A percentile compares a stretch with the other conserved stretches of the same genome.
Conservation (phyloP, 35 echinoderm and acorn worm species). For the Apostichopus japonicus region DNA sequence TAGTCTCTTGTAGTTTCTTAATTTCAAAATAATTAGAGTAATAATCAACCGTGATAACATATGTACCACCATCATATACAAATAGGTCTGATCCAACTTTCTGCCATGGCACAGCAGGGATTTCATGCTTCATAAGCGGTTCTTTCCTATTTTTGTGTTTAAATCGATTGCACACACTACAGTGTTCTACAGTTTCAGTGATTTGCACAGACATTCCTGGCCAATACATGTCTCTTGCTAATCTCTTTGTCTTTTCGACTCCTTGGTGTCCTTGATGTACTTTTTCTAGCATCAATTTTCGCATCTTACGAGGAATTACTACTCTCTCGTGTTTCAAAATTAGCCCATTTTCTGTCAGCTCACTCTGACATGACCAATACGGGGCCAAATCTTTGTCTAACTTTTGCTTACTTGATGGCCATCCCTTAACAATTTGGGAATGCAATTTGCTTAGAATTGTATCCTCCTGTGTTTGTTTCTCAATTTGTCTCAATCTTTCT, state of each 20-base stretch:
- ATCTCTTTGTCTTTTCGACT: slow-evolving; percentile 44
- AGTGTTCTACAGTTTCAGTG: slow-evolving; percentile 32
- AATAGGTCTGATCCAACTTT: not conserved
- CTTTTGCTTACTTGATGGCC: slow-evolving; percentile 58
- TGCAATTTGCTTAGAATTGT: slow-evolving; percentile 35
- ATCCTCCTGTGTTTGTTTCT: slow-evolving; percentile 56
- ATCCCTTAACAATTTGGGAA: slow-evolving; percentile 57
- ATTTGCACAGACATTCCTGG: slow-evolving; percentile 53
- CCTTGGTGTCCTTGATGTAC: slow-evolving; percentile 72
- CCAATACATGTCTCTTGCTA: slow-evolving; percentile 71
- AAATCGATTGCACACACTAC: slow-evolving; percentile 51
- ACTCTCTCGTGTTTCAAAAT: slow-evolving; percentile 40
- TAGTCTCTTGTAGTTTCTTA: not conserved
- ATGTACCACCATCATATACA: not conserved
- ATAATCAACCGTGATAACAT: slow-evolving; percentile 6
- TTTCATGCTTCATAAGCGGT: slow-evolving; percentile 50
- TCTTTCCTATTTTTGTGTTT: slow-evolving; percentile 36
- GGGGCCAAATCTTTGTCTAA: slow-evolving; percentile 22
- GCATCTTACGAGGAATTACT: slow-evolving; percentile 14
- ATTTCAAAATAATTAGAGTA: slow-evolving; percentile 29
- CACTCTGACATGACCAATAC: slow-evolving; percentile 62
- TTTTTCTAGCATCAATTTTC: slow-evolving; percentile 36
- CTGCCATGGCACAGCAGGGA: slow-evolving; percentile 34
- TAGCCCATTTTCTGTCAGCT: slow-evolving; percentile 63
- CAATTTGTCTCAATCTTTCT: slow-evolving; percentile 22